Percentiles rank a stretch among this genome's conserved stretches.
Conservation (phyloP, 2,888 invertebrate species). For the Polydrusus tereticollis region DNA sequence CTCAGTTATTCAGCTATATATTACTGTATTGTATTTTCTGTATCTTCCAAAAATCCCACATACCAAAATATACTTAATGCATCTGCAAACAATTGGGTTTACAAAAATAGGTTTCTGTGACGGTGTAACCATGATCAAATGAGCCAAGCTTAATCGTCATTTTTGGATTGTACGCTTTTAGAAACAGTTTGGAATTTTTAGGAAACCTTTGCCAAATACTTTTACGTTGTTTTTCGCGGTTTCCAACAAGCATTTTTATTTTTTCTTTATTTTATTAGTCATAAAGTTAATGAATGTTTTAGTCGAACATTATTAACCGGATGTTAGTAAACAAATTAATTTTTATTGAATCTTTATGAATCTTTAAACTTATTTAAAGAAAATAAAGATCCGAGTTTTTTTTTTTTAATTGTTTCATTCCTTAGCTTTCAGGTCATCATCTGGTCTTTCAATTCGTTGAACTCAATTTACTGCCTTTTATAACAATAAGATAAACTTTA, state of each 20-base stretch:
- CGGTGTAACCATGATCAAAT: slow-evolving; percentile 39
- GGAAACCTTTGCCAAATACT: slow-evolving; percentile 30
- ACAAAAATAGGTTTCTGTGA: slow-evolving; percentile 32
- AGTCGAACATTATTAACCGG: no score
- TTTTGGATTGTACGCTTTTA: slow-evolving; percentile 33
- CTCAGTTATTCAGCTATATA: no score
- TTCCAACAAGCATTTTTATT: slow-evolving; percentile 19
- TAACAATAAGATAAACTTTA: no score
- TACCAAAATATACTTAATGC: neutral
- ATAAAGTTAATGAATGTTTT: slow-evolving; percentile 17
- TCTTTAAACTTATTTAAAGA: no score
- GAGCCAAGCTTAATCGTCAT: slow-evolving; percentile 32
- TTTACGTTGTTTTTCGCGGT: slow-evolving; percentile 41
- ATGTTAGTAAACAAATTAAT: neutral
- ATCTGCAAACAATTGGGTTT: neutral
- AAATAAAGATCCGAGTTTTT: no score
- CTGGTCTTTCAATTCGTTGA: no score
- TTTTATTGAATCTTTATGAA: neutral
- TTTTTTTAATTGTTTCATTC: no score
- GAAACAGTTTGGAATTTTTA: slow-evolving; percentile 28
- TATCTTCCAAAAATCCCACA: neutral
- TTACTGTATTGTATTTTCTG: no score
- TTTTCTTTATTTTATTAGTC: slow-evolving; percentile 21
- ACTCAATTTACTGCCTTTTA: no score
- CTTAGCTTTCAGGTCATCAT: no score